A percentile compares a stretch with the other conserved stretches of the same genome.
phyloP scores from a whole-genome alignment of 2,113 vertebrate species.

The Abramis brama region DNA sequence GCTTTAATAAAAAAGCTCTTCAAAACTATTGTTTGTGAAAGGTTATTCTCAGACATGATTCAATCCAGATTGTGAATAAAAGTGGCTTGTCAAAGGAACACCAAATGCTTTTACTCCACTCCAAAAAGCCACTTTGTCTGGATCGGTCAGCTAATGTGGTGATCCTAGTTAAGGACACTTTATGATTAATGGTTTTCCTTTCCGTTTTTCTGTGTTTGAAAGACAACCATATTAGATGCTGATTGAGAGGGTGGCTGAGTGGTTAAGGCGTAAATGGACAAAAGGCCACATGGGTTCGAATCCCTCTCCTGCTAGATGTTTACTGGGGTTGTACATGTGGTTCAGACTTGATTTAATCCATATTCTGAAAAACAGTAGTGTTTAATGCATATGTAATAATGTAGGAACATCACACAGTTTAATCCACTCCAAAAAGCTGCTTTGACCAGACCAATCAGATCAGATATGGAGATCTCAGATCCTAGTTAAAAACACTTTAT shows the following conservation, averaged over 20 bases:
- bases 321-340: neutral
- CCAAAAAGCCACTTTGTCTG: no score
- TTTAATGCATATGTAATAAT: neutral
- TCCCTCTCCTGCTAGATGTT: neutral
- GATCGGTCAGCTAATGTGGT: neutral
- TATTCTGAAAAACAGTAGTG: neutral
- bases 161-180: neutral
- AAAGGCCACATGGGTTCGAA: neutral
- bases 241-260: neutral
- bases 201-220: neutral
- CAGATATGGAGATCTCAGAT: neutral
- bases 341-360: neutral
- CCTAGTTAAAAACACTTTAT: neutral
- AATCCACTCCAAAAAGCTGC: neutral
- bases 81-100: no score
- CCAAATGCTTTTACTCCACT: no score
- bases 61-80: no score
- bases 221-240: neutral
- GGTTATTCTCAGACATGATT: neutral
- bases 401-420: neutral
- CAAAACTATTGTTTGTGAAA: no score
- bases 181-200: neutral
- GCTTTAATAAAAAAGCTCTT: no score
- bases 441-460: neutral
- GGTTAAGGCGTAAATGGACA: conserved; percentile 27